Evolutionary conservation across 1,140 invertebrate species (phyloP).

Genomic region (Aculops lycopersici): DNA sequence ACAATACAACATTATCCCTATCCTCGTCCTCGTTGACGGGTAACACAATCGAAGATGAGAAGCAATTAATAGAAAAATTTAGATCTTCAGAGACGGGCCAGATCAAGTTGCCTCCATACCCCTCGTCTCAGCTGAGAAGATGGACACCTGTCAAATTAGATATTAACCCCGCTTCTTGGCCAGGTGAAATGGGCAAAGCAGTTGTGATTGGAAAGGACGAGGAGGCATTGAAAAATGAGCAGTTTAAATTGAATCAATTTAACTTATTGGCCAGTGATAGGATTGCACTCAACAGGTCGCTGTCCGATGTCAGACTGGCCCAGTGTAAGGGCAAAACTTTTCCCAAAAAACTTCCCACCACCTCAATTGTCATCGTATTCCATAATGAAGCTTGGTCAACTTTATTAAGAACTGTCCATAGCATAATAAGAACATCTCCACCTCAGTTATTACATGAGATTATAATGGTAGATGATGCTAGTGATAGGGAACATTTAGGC

Average conservation of each 20-base stretch:
- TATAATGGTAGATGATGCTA: constrained; percentile 22
- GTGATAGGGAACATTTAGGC: constrained; percentile 40
- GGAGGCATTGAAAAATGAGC: constrained; percentile 58
- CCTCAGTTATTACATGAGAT: constrained; percentile 17
- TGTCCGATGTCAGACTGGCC: constrained; percentile 62
- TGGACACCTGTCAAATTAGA: constrained; percentile 4
- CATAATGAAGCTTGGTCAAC: constrained; percentile 23
- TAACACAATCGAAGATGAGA: not conserved
- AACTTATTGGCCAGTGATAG: constrained; percentile 87
- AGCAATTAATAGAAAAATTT: not conserved
- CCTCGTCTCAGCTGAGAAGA: not conserved
- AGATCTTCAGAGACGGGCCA: not conserved
- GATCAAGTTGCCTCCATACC: not conserved
- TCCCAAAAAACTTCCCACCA: constrained; percentile 11
- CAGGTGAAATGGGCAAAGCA: constrained; percentile 59
- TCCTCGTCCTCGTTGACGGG: not conserved
- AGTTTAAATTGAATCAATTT: constrained; percentile 83
- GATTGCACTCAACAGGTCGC: constrained; percentile 75
- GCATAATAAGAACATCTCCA: constrained; percentile 19
- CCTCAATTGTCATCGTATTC: constrained; percentile 20
- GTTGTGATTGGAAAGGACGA: constrained; percentile 50
- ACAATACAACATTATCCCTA: not conserved
- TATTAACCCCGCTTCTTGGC: constrained; percentile 20
- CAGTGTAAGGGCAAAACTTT: constrained; percentile 12
- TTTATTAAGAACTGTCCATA: constrained; percentile 18